Percentiles rank a stretch among this genome's conserved stretches.
Conservation (phyloP, 2,113 vertebrate species). For the Heptranchias perlo region DNA sequence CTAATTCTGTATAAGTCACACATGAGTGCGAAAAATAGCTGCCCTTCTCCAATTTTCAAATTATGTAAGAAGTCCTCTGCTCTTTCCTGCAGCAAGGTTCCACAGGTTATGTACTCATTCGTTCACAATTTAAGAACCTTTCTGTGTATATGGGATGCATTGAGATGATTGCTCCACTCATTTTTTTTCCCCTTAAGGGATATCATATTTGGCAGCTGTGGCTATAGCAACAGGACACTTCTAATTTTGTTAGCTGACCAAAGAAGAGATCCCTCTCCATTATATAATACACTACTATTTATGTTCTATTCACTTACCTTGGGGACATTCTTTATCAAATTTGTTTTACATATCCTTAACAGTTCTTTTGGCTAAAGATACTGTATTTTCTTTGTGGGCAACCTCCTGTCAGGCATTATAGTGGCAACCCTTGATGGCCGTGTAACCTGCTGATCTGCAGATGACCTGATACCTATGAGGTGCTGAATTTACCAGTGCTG, state of each 20-base stretch:
- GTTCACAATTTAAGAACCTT: not conserved
- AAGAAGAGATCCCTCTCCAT: not conserved
- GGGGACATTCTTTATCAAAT: not conserved
- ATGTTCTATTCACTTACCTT: not conserved
- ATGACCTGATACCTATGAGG: too few relatives aligned
- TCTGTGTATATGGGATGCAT: not conserved
- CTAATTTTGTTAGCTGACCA: not conserved
- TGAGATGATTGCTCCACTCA: not conserved
- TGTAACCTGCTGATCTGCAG: too few relatives aligned
- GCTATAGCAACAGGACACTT: not conserved
- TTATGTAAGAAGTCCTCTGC: not conserved
- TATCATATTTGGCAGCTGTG: not conserved
- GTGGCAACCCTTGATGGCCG: too few relatives aligned
- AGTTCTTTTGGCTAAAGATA: not conserved
- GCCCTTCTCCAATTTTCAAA: not conserved
- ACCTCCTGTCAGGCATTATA: too few relatives aligned
- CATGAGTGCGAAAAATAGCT: not conserved
- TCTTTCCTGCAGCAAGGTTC: conserved; percentile 14
- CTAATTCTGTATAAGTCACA: not conserved
- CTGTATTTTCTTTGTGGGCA: too few relatives aligned
- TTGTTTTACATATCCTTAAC: not conserved
- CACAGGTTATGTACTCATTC: not conserved
- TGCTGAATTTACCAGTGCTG: too few relatives aligned
- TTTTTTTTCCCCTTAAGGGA: not conserved
- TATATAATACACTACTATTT: not conserved